A percentile compares a stretch with the other conserved stretches of the same genome.
phyloP scores from a whole-genome alignment of 1,140 invertebrate genomes.

The Drosophila asahinai region DNA sequence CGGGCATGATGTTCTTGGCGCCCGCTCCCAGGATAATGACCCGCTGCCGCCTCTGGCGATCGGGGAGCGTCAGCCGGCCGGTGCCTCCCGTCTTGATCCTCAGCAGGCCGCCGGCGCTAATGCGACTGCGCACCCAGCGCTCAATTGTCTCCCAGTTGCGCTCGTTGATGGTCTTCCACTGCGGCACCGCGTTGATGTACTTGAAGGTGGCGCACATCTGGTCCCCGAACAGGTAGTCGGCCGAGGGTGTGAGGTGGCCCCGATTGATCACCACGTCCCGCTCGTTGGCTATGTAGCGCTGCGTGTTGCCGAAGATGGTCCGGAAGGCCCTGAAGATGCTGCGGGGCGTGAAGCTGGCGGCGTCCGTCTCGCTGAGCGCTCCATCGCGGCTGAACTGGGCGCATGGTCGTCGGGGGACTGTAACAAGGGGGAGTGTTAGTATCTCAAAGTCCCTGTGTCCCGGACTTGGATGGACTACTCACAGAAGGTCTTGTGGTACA shows the following conservation, averaged over 20 bases:
- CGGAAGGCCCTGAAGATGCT: constrained; percentile 34
- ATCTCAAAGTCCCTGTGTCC: too few relatives aligned
- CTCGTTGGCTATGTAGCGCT: constrained; percentile 40
- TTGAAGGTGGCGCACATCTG: constrained; percentile 79
- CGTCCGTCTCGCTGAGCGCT: constrained; percentile 25
- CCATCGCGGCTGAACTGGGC: constrained; percentile 26
- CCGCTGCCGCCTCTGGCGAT: not conserved
- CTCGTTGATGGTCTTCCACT: constrained; percentile 85
- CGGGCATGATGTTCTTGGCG: constrained; percentile 38
- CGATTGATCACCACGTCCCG: constrained; percentile 40
- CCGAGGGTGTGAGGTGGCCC: constrained; percentile 51
- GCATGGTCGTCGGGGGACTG: constrained; percentile 31
- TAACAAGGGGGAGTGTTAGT: not conserved
- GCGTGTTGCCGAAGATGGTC: constrained; percentile 26
- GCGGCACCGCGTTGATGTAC: constrained; percentile 85
- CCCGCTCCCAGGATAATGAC: constrained; percentile 20
- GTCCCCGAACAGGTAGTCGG: constrained; percentile 37
- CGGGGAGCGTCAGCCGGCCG: constrained; percentile 12
- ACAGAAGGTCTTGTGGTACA: constrained; percentile 51
- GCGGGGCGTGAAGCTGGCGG: constrained; percentile 26
- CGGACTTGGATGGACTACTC: constrained; percentile 2
- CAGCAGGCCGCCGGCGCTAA: not conserved
- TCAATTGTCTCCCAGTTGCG: constrained; percentile 85
- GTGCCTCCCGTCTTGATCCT: constrained; percentile 41
- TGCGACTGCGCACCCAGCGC: constrained; percentile 42